phyloP scores from a whole-genome alignment of 2,797 vertebrate genomes.

The Prionace glauca region DNA sequence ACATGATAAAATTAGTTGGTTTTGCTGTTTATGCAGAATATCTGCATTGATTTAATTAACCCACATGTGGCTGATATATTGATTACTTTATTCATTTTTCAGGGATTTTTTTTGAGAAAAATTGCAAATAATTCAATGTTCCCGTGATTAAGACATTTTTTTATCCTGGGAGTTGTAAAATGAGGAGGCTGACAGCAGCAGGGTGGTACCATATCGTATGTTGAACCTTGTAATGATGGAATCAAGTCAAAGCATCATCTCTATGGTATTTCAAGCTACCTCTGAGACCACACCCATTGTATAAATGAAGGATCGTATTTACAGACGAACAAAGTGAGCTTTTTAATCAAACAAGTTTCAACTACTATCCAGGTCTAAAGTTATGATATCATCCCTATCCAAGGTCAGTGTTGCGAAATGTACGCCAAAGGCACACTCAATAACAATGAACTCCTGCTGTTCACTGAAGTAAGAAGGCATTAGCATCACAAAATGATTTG shows the following conservation, averaged over 20 bases:
- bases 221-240: not conserved
- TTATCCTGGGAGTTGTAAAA: not conserved
- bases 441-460: not conserved
- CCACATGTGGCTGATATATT: not conserved
- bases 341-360: constrained; percentile 7
- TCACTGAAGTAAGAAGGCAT: constrained; percentile 4
- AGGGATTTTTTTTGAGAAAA: not conserved
- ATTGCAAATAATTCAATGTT: not conserved
- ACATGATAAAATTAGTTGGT: not conserved
- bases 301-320: not conserved
- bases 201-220: not conserved
- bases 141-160: not conserved
- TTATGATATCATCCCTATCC: not conserved
- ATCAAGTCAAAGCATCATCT: not conserved
- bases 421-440: not conserved
- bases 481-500: not conserved
- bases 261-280: not conserved
- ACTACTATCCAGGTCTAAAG: not conserved
- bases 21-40: no score
- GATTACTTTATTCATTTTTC: not conserved
- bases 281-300: not conserved
- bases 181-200: not conserved
- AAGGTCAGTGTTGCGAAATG: not conserved
- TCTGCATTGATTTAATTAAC: not conserved
- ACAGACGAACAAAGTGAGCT: not conserved